A percentile compares a stretch with the other conserved stretches of the same genome.
These are phyloP conservation scores for Anneissia japonica DNA, from an alignment of 35 echinoderm and acorn worm species.

Conservation along the genomic window DNA sequence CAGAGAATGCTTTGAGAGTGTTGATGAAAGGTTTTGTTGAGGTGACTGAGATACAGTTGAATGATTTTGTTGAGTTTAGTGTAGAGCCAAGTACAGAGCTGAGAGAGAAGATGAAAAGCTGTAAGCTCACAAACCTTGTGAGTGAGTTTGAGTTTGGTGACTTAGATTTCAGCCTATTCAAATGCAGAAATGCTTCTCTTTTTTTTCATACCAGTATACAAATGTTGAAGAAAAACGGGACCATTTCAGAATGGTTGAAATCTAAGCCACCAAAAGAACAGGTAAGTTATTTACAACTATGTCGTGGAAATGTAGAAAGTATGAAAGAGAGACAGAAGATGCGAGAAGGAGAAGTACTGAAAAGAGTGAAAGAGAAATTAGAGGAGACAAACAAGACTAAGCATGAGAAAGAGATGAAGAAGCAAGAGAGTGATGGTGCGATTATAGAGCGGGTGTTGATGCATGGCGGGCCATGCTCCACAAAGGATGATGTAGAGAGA, in stretches of 20 bases:
- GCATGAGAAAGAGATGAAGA: background rate
- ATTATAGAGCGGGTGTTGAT: background rate
- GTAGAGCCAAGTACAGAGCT: background rate
- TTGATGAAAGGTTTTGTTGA: constrained; percentile 6
- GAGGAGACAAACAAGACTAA: background rate
- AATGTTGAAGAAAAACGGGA: constrained; percentile 14
- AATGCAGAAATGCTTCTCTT: constrained; percentile 15
- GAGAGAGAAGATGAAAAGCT: constrained; percentile 19
- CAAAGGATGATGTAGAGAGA: background rate
- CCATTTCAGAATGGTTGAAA: constrained; percentile 3
- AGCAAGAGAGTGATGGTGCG: background rate
- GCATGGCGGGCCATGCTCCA: constrained; percentile 19
- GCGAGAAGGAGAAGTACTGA: constrained; percentile 1
- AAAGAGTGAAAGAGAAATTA: background rate
- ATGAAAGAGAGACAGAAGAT: background rate
- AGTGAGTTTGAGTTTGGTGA: constrained; percentile 45
- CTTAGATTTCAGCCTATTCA: constrained; percentile 39
- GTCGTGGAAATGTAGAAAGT: background rate
- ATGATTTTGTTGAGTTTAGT: constrained; percentile 19
- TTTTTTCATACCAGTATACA: constrained; percentile 17
- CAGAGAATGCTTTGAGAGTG: background rate
- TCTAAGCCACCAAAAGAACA: background rate
- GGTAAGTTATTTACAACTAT: background rate
- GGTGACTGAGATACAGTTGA: constrained; percentile 2
- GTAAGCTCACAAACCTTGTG: constrained; percentile 38